phyloP scores from a whole-genome alignment of 2,113 vertebrate genomes.

The Dipodomys spectabilis region DNA sequence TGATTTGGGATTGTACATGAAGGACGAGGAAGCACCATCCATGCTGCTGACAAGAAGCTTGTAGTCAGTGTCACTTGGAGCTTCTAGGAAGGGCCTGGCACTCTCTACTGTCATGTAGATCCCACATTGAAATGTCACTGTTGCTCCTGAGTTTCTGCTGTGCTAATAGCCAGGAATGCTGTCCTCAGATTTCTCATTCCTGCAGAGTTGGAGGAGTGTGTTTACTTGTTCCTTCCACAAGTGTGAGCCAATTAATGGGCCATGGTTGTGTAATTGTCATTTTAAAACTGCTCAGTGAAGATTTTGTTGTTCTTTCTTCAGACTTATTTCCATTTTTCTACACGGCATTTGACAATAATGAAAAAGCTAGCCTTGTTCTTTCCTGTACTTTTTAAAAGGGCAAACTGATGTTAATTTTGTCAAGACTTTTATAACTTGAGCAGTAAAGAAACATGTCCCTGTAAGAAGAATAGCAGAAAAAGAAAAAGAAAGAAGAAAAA shows the following conservation, averaged over 20 bases:
- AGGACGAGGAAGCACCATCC: not conserved
- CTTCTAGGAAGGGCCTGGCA: conserved; percentile 32
- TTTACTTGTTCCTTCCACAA: conserved; percentile 70
- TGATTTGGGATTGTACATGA: not conserved
- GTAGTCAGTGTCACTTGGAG: conserved; percentile 51
- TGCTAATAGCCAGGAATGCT: conserved; percentile 34
- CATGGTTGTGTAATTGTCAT: conserved; percentile 86
- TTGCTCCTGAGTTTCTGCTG: conserved; percentile 34
- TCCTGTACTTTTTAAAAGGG: conserved; percentile 77
- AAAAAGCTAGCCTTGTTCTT: conserved; percentile 82
- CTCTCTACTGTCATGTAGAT: conserved; percentile 62
- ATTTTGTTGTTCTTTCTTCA: conserved; percentile 75
- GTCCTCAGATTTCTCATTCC: conserved; percentile 30
- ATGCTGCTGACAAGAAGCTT: conserved; percentile 61
- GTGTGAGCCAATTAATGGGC: conserved; percentile 84
- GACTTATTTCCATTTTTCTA: conserved; percentile 82
- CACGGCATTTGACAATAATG: conserved; percentile 85
- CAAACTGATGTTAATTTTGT: conserved; percentile 82
- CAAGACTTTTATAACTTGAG: conserved; percentile 70
- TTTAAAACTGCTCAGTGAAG: conserved; percentile 77
- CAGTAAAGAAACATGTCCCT: conserved; percentile 70
- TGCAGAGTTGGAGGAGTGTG: conserved; percentile 45
- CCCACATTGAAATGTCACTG: conserved; percentile 75
- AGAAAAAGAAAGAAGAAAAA: conserved; percentile 67
- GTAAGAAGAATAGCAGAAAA: conserved; percentile 77